phyloP scores from a whole-genome alignment of 1,140 invertebrate species.

The Venturia canescens region DNA sequence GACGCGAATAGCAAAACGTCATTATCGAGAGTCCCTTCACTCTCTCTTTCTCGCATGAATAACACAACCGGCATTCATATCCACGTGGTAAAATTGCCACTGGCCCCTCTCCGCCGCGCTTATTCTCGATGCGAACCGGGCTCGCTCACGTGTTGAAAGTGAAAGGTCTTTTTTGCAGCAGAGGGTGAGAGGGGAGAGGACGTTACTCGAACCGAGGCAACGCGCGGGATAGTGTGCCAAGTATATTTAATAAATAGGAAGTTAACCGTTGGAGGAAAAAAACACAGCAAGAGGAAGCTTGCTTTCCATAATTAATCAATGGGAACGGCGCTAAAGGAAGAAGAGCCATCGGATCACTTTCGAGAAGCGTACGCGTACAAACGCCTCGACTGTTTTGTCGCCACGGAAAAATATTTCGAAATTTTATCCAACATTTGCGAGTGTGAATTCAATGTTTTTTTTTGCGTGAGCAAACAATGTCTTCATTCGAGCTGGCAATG shows the following conservation, averaged over 20 bases:
- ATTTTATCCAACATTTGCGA: too few species aligned
- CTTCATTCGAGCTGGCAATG: too few species aligned
- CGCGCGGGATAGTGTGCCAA: background rate
- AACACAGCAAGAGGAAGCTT: background rate
- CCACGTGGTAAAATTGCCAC: background rate
- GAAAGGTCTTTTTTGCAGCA: conserved; percentile 27
- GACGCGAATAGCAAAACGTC: background rate
- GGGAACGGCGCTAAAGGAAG: too few species aligned
- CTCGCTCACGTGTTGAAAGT: conserved; percentile 41
- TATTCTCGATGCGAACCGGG: background rate
- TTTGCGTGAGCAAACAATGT: too few species aligned
- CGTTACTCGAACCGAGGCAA: background rate
- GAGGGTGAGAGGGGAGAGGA: background rate
- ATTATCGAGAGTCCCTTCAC: conserved; percentile 2
- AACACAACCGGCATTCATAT: conserved; percentile 14
- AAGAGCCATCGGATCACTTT: too few species aligned
- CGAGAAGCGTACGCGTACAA: too few species aligned
- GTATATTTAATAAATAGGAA: conserved; percentile 1
- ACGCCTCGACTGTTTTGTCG: too few species aligned
- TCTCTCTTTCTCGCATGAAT: background rate
- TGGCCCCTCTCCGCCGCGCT: background rate
- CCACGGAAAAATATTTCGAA: too few species aligned
- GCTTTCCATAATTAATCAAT: background rate
- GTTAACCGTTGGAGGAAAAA: background rate
- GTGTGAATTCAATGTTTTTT: too few species aligned